Percentiles rank a stretch among this genome's conserved stretches.
Evolutionary conservation across 1,140 invertebrate genomes (phyloP).

Genomic region (Melitaea cinxia): DNA sequence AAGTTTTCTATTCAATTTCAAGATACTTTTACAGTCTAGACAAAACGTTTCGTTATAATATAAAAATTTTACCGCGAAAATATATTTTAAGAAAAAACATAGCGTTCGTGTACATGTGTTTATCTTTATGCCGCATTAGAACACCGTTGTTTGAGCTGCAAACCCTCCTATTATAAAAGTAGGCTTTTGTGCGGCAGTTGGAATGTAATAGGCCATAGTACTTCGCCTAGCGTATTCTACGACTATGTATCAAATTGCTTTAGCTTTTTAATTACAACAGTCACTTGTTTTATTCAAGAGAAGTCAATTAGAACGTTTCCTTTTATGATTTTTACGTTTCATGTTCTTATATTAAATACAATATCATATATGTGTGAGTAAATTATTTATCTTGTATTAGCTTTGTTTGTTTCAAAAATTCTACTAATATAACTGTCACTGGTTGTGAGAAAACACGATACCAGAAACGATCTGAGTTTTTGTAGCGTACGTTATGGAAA

Average conservation of each 20-base stretch:
- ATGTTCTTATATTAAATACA: not conserved
- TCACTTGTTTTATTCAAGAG: slow-evolving; percentile 15
- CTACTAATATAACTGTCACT: too few species aligned
- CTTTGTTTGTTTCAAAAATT: too few species aligned
- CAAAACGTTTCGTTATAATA: slow-evolving; percentile 7
- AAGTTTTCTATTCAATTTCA: slow-evolving; percentile 1
- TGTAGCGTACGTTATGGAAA: not conserved
- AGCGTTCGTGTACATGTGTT: slow-evolving; percentile 23
- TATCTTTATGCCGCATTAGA: slow-evolving; percentile 31
- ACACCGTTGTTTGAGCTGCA: slow-evolving; percentile 31
- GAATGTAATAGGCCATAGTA: slow-evolving; percentile 25
- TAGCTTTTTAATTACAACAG: slow-evolving; percentile 30
- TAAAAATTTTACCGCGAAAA: not conserved
- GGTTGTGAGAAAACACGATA: too few species aligned
- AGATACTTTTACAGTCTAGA: not conserved
- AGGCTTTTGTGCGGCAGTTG: slow-evolving; percentile 34
- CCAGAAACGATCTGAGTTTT: not conserved
- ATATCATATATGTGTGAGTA: not conserved
- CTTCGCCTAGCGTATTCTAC: slow-evolving; percentile 25
- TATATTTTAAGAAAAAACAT: slow-evolving; percentile 18
- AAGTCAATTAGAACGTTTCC: slow-evolving; percentile 8
- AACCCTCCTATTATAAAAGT: slow-evolving; percentile 36
- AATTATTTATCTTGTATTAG: too few species aligned
- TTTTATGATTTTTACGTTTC: not conserved
- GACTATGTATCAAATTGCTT: slow-evolving; percentile 34